Evolutionary conservation across 1,140 invertebrate species (phyloP).

Genomic region (Caerostris extrusa): DNA sequence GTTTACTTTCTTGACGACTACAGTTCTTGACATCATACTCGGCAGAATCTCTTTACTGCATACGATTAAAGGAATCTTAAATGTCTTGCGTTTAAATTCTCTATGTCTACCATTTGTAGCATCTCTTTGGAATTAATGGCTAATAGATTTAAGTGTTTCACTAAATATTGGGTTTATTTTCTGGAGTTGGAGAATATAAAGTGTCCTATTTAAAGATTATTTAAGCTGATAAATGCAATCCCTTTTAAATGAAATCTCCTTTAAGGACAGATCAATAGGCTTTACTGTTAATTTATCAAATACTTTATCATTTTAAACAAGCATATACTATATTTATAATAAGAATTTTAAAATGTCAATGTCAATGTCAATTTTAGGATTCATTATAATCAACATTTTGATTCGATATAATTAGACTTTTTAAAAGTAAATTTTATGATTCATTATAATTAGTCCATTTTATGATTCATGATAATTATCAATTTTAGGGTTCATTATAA

Average conservation of each 20-base stretch:
- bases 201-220: neutral
- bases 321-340: too few species aligned
- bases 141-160: neutral
- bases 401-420: too few species aligned
- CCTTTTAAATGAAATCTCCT: neutral
- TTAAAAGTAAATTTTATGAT: too few species aligned
- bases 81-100: neutral
- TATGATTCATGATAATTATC: too few species aligned
- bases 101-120: neutral
- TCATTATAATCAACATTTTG: too few species aligned
- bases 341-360: too few species aligned
- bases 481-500: too few species aligned
- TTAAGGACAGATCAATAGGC: neutral
- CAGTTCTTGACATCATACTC: conserved; percentile 1
- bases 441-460: too few species aligned
- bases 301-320: too few species aligned
- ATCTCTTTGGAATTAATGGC: neutral
- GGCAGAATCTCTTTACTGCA: neutral
- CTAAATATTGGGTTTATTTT: neutral
- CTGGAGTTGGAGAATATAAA: neutral
- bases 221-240: neutral
- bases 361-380: too few species aligned
- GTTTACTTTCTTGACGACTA: conserved; percentile 44
- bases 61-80: conserved; percentile 13
- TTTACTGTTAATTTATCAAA: neutral